Evolutionary conservation across 2,113 vertebrate genomes (phyloP), one percentile per base, ranked within the genome.

Genomic region (Apteryx owenii): DNA sequence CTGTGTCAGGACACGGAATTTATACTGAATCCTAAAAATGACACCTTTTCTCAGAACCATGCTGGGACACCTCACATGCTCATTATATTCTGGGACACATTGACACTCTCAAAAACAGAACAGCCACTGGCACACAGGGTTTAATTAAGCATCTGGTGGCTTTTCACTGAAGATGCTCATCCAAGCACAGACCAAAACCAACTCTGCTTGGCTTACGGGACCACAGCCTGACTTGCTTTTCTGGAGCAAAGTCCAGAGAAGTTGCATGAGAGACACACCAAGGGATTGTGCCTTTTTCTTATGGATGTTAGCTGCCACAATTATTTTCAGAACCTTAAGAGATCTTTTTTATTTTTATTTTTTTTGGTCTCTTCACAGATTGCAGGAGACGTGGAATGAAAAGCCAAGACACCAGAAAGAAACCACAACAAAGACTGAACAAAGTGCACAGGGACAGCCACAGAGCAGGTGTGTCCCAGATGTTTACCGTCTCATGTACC

Each of bases 401-500:
- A 12, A 40, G 19, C 56, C 66, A 72, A 68, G 82, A 44, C 19
- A 44, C 44, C 3, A 31, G 56, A 72, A 90, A 78, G 62, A 53
- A 90, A 66, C 38, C 58, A 40, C 0, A 7, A 29, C 50, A 72
- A n/a, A 1, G 15, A 17, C 26, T 3, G 18, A 48, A 36, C 25
- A 36, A 38, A 9, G 44, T 46, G n/a, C 8, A 31, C 2, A 2
- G 6, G 42, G 46, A 69, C 16, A 13, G 22, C 46, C 46, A 83
- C 4, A 28, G 53, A 11, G 12, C 12, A 0, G 2, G 28, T 25
- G 16, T 0, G 1, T 38, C 50, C 0, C 0, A 64, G 25, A 21
- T 15, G 22, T 73, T 84, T 71, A 88, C 44, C 22, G 31, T 23
- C 61, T 65, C 15, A 4, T 2, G 7, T 56, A 81, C 36, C 16